Evolutionary conservation across 2,888 invertebrate genomes (phyloP).

Genomic region (Leucophenga maculata): DNA sequence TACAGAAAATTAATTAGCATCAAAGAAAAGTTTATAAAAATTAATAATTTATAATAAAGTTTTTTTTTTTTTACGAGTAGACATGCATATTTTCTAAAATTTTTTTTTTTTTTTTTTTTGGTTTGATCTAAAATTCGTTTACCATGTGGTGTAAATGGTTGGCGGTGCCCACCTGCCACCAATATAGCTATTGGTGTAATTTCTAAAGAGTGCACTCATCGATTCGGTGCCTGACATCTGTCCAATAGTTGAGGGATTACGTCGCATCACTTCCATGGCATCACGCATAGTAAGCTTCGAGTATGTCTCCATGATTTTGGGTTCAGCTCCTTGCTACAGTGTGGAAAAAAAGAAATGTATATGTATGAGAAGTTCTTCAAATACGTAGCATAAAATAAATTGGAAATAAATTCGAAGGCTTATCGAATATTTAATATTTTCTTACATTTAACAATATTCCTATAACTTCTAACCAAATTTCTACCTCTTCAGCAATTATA

Average conservation of each 20-base stretch:
- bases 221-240: conserved; percentile 91
- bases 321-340: conserved; percentile 80
- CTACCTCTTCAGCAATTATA: too few species aligned
- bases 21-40: too few species aligned
- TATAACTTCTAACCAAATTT: too few species aligned
- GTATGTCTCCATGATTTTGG: conserved; percentile 94
- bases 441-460: too few species aligned
- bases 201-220: conserved; percentile 92
- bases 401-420: too few species aligned
- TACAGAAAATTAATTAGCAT: too few species aligned
- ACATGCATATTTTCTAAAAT: conserved; percentile 38
- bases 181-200: conserved; percentile 87
- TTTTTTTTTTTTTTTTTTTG: too few species aligned
- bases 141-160: conserved; percentile 74
- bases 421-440: too few species aligned
- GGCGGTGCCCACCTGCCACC: conserved; percentile 84
- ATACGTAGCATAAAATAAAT: conserved; percentile 3
- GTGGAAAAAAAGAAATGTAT: neutral
- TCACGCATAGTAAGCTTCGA: conserved; percentile 94
- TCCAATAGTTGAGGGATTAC: conserved; percentile 89
- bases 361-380: too few species aligned
- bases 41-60: neutral
- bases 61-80: conserved; percentile 14
- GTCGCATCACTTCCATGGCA: conserved; percentile 91
- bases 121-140: conserved; percentile 73